Evolutionary conservation across 1,140 invertebrate genomes (phyloP), one percentile per base, ranked within the genome.

Genomic region (Stegodyphus dumicola): DNA sequence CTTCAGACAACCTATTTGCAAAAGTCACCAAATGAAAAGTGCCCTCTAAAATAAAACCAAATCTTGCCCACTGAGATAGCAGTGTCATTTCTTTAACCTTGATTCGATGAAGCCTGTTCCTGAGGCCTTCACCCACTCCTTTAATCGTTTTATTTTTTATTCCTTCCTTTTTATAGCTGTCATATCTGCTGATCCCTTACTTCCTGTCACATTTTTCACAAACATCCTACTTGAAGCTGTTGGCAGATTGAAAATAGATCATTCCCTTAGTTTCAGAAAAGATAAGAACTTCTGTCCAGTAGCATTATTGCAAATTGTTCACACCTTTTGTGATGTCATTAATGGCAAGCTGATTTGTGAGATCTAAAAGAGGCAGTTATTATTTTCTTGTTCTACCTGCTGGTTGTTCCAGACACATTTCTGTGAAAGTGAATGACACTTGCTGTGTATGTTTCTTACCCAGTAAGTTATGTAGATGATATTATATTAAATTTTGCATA

Each of bases 191-290:
- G 33, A 10, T 54, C 80, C 18, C 48, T 80, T 48, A 83, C 80
- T 83, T 83, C 80, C 80, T 83, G 70, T 75, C 80, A 70, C 13
- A 60, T 15, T 71, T 75, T 51, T 74, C 71, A 83, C 9, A 83
- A 79, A 83, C 80, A 83, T 83, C 80, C 80, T 83, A 60, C 54
- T 74, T 18, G 18, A n/a, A 65, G 48, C 53, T 17, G 48, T 53
- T 17, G 56, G 56, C 56, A 73, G 18, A 18, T 11, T 75, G 15
- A 73, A 83, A 83, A 83, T 83, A 83, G 80, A 73, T 66, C 49
- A 7, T 15, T 33, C 60, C 80, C 80, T 48, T 52, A 48, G 71
- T 48, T 17, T 65, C 18, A 74, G 51, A 69, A 70, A 60, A 17
- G 67, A 54, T 67, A 17, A 11, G n/a, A 75, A 60, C n/a, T 54